Evolutionary conservation across 2,113 vertebrate species (phyloP).

Genomic region (Cyphomyrus plagiostoma): DNA sequence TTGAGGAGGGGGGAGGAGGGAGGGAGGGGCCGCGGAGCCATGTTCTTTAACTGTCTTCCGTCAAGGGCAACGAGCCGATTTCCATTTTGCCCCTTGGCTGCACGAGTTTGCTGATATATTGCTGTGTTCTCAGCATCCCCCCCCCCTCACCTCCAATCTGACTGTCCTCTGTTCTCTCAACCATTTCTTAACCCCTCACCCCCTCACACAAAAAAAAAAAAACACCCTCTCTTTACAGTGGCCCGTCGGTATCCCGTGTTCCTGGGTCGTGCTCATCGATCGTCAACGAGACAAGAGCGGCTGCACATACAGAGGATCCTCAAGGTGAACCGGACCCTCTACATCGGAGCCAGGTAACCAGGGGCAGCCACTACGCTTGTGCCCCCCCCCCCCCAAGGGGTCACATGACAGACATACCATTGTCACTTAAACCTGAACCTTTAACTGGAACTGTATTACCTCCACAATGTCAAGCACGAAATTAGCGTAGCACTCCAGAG

Average conservation of each 20-base stretch:
- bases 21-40: slow-evolving; percentile 33
- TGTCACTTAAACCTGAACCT: neutral
- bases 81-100: neutral
- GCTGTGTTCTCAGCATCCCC: slow-evolving; percentile 15
- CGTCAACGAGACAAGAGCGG: slow-evolving; percentile 51
- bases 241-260: slow-evolving; percentile 84
- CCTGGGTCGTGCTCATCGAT: slow-evolving; percentile 74
- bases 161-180: slow-evolving; percentile 14
- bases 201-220: neutral
- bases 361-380: neutral
- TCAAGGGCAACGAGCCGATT: slow-evolving; percentile 48
- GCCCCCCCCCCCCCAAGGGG: neutral
- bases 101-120: slow-evolving; percentile 22
- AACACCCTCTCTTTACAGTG: slow-evolving; percentile 50
- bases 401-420: neutral
- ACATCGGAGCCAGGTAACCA: slow-evolving; percentile 87
- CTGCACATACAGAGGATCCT: slow-evolving; percentile 86
- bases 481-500: neutral
- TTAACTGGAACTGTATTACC: neutral
- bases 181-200: neutral
- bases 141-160: neutral
- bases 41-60: slow-evolving; percentile 42
- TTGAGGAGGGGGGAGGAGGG: slow-evolving; percentile 16
- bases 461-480: neutral
- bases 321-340: slow-evolving; percentile 86